Evolutionary conservation across 2,888 invertebrate species (phyloP).

Genomic region (Mycalesis mineus): DNA sequence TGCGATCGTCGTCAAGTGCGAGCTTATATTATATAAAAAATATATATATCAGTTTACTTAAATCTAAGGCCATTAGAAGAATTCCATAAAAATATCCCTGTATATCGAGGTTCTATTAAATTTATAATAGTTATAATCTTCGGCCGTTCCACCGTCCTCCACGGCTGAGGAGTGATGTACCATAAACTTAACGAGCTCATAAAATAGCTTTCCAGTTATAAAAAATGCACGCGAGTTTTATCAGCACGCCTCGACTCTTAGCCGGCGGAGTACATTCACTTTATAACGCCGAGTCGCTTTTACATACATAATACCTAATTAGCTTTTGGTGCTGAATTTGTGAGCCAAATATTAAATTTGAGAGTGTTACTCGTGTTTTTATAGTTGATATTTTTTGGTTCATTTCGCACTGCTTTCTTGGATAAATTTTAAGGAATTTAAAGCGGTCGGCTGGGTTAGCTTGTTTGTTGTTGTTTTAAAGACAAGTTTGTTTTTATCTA

Average conservation of each 20-base stretch:
- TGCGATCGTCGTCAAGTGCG: too few species aligned
- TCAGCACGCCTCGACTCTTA: constrained; percentile 5
- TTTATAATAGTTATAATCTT: too few species aligned
- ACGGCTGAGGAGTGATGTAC: not conserved
- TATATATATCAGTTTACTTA: too few species aligned
- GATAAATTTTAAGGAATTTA: too few species aligned
- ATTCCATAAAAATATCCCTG: too few species aligned
- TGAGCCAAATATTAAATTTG: constrained; percentile 4
- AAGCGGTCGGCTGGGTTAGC: too few species aligned
- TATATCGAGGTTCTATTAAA: too few species aligned
- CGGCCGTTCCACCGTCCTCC: not conserved
- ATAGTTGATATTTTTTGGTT: not conserved
- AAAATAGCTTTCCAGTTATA: constrained; percentile 1
- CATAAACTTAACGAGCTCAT: not conserved
- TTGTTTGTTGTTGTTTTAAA: too few species aligned
- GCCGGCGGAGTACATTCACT: constrained; percentile 5
- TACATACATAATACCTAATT: constrained; percentile 7
- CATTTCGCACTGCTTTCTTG: too few species aligned
- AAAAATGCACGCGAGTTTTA: constrained; percentile 1
- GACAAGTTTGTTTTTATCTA: too few species aligned
- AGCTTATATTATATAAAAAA: too few species aligned
- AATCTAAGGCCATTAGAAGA: too few species aligned
- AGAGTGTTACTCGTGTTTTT: not conserved
- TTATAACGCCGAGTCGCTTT: constrained; percentile 1
- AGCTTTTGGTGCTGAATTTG: constrained; percentile 4